Conservation (phyloP, 2,113 vertebrate genomes). For the Scomber scombrus region DNA sequence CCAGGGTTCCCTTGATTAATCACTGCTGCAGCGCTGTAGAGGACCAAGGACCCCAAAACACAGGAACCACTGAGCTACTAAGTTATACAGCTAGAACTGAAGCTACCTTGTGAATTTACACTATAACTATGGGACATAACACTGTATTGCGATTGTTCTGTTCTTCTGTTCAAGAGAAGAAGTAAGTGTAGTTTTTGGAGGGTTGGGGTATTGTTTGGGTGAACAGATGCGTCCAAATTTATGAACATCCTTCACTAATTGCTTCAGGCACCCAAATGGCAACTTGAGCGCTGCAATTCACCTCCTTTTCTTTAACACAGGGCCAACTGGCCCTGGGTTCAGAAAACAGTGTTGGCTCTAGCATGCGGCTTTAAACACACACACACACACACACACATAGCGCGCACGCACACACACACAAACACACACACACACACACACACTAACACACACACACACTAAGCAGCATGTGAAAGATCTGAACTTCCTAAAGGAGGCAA, state of each 20-base stretch:
- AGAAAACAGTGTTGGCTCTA: conserved; percentile 63
- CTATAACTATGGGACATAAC: neutral
- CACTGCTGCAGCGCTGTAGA: conserved; percentile 37
- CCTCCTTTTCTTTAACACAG: conserved; percentile 57
- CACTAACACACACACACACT: conserved; percentile 23
- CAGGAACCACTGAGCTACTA: conserved; percentile 10
- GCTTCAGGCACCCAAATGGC: conserved; percentile 65
- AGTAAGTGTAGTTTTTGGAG: neutral
- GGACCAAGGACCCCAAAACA: conserved; percentile 23
- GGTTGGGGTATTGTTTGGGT: neutral
- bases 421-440: conserved; percentile 4
- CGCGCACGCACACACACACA: conserved; percentile 17
- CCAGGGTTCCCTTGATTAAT: conserved; percentile 69
- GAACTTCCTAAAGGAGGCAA: conserved; percentile 59
- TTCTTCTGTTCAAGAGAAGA: conserved; percentile 1
- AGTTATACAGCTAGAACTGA: neutral
- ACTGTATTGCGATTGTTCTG: neutral
- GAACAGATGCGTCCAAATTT: conserved; percentile 52
- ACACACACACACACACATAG: conserved; percentile 6
- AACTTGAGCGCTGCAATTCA: conserved; percentile 50
- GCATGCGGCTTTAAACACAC: conserved; percentile 13
- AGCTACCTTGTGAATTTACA: neutral
- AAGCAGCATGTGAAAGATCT: conserved; percentile 57
- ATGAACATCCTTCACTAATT: conserved; percentile 66
- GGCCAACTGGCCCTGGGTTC: conserved; percentile 69